Evolutionary conservation across 2,888 invertebrate species (phyloP), one percentile per base, ranked within the genome.

Genomic region (Azorinus chamasolen): DNA sequence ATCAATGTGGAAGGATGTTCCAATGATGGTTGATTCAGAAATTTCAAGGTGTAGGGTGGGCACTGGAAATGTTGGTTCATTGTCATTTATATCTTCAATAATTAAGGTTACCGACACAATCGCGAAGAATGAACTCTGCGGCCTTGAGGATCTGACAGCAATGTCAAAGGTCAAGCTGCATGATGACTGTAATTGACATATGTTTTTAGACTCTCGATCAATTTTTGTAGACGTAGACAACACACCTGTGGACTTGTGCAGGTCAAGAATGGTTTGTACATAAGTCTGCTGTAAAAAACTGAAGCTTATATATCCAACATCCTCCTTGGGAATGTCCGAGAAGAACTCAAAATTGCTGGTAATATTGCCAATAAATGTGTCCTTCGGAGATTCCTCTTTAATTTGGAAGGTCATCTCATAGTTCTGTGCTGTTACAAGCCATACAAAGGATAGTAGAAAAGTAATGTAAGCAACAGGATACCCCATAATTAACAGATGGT

Each of bases 71-170:
- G 54, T 51, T 24, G 88, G 89, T 1, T 83, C 71, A 74, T 88
- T 88, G 55, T 90, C 88, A 58, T 89, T 90, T 18, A 88, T 84
- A 63, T 88, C 88, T 6, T 77, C 58, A 37, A 87, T 79, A 37
- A 73, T 64, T 18, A 88, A 45, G 0, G 61, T 83, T n/a, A 86
- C 84, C 24, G 83, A 76, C 10, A 87, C 74, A 2, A 88, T 66
- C 18, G 80, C 78, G 54, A 83, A 84, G 18, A 71, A 81, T 27
- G 81, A 81, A 45, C 81, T 81, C 50, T 81, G 81, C 22, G 72
- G 71, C 53, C 81, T 55, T 3, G 77, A 66, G 20, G 76, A 82
- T 6, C 70, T 43, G 14, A 86, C 87, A 16, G 85, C 83, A 25
- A 89, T 76, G 48, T 86, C 84, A 18, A 86, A 81, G 5, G 27